phyloP scores from a whole-genome alignment of 2,113 vertebrate genomes.

The Spea multiplicata region DNA sequence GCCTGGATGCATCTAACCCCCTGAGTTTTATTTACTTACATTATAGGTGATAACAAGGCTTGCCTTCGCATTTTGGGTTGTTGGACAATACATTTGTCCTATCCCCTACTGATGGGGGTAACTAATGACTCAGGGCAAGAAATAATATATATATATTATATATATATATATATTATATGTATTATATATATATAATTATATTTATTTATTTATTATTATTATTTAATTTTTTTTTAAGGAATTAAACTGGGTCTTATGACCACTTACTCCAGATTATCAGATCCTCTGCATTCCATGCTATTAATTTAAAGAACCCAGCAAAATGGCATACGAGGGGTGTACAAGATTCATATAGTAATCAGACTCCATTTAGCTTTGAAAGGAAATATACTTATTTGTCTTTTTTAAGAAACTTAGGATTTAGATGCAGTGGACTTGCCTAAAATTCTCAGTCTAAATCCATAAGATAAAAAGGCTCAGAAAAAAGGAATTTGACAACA shows the following conservation, averaged over 20 bases:
- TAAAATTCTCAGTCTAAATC: constrained; percentile 31
- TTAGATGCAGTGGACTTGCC: constrained; percentile 41
- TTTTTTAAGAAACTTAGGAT: constrained; percentile 23
- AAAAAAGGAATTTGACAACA: not conserved
- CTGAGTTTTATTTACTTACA: constrained; percentile 57
- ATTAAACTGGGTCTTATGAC: constrained; percentile 60
- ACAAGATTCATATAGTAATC: constrained; percentile 59
- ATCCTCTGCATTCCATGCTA: constrained; percentile 60
- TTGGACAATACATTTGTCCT: constrained; percentile 44
- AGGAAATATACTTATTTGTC: constrained; percentile 58
- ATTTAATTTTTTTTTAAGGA: constrained; percentile 30
- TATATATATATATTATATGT: no score
- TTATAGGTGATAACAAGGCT: constrained; percentile 51
- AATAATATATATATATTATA: not conserved
- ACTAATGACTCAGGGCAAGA: constrained; percentile 44
- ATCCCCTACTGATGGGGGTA: constrained; percentile 55
- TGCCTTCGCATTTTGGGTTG: constrained; percentile 50
- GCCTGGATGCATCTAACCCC: constrained; percentile 55
- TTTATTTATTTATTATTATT: no score
- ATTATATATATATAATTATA: no score
- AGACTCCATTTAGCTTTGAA: constrained; percentile 61
- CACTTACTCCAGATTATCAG: constrained; percentile 69
- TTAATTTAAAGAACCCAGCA: constrained; percentile 60
- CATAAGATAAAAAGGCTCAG: not conserved
- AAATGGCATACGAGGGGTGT: constrained; percentile 54